These are phyloP conservation scores for Leuciscus idus DNA, from an alignment of 2,113 vertebrate species.

Conservation along the genomic window DNA sequence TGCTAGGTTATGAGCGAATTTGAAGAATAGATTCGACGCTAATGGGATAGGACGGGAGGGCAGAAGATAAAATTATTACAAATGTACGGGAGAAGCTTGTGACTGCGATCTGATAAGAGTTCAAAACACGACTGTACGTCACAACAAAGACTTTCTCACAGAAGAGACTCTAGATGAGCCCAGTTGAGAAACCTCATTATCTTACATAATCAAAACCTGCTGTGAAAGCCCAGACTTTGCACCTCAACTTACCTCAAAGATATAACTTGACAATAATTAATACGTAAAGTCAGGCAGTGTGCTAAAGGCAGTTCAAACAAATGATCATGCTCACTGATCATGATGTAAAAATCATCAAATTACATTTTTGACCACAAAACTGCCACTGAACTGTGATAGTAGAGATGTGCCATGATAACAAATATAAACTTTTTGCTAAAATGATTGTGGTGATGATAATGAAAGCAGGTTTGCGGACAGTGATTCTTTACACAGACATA, in stretches of 20 bases:
- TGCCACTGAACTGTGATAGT: too few relatives aligned
- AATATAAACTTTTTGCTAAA: too few relatives aligned
- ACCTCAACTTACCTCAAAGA: not conserved
- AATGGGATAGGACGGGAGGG: conserved; percentile 5
- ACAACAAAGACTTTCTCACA: not conserved
- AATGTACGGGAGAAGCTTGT: conserved; percentile 2
- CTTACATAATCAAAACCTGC: conserved; percentile 19
- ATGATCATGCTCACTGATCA: not conserved
- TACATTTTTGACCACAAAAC: too few relatives aligned
- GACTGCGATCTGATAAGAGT: conserved; percentile 36
- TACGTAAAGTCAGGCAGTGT: conserved; percentile 1
- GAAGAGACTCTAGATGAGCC: not conserved
- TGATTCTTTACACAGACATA: too few relatives aligned
- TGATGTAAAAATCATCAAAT: too few relatives aligned
- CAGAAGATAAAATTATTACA: not conserved
- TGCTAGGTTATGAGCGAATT: conserved; percentile 21
- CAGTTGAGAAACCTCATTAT: not conserved
- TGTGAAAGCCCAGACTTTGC: conserved; percentile 9
- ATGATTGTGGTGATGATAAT: too few relatives aligned
- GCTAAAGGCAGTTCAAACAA: conserved; percentile 54
- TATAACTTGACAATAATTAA: not conserved
- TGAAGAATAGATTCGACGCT: not conserved
- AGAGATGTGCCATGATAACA: too few relatives aligned
- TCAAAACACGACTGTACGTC: not conserved
- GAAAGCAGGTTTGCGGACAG: too few relatives aligned